Conservation (phyloP, 2,113 vertebrate species). For the Muscicapa adusta region DNA sequence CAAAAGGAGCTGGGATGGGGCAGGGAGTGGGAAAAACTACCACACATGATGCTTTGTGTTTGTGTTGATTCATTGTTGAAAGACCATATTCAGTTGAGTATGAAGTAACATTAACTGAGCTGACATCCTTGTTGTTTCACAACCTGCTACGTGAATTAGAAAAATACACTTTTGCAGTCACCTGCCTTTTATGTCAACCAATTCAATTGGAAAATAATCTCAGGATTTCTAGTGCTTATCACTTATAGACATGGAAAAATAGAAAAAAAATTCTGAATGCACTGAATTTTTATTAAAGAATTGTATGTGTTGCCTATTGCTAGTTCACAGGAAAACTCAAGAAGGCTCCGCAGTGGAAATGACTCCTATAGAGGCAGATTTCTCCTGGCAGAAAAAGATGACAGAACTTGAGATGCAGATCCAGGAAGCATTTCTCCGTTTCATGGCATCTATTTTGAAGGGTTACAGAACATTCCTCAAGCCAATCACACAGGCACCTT, state of each 20-base stretch:
- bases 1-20: neutral
- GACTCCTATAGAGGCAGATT: constrained; percentile 96
- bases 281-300: neutral
- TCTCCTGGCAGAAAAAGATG: constrained; percentile 95
- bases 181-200: neutral
- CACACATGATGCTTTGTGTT: neutral
- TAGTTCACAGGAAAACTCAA: constrained; percentile 78
- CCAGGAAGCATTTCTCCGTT: constrained; percentile 93
- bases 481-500: constrained; percentile 94
- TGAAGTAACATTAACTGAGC: neutral
- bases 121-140: neutral
- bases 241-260: neutral
- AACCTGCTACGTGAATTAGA: neutral
- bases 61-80: neutral
- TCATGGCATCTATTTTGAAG: constrained; percentile 94
- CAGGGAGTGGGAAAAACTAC: neutral
- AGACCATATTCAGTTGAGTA: neutral
- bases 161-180: neutral
- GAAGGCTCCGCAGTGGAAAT: constrained; percentile 87
- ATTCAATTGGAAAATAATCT: neutral
- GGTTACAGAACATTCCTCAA: constrained; percentile 93
- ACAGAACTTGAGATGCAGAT: constrained; percentile 92
- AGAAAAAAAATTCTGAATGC: neutral
- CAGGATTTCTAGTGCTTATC: neutral
- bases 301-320: neutral